Base-by-base conservation (phyloP, 2,797 vertebrate genomes). In the Coccyzus lansbergi region DNA sequence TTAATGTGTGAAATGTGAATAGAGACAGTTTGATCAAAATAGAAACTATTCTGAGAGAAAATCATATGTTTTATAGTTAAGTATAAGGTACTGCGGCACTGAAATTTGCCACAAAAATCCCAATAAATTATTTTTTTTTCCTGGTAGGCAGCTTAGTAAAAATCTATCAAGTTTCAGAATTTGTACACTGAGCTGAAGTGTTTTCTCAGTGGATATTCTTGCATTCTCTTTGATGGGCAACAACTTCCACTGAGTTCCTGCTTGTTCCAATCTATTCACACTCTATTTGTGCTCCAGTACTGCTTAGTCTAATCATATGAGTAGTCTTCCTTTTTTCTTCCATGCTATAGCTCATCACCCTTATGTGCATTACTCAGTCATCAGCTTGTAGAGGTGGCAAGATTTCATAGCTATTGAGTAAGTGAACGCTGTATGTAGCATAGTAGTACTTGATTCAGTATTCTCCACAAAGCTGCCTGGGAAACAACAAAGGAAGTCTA, bases 251-350 rank as follows among this genome's bases (percentile, higher is more conserved):
- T 6, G 21, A 88, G 5, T 34, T 46, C 29, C 46, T 71, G 10
- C 36, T 59, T 95, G 76, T 51, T 92, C 56, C 90, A 59, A 69
- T 92, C 82, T 93, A 33, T 70, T 93, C 78, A 80, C 19, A 33
- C 60, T 62, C 44, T 51, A 82, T 87, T 92, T 88, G 33, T 71
- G 59, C 58, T 92, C 85, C 55, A 69, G 19, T 40, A 96, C 94
- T 82, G 92, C 83, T 95, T 80, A 96, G 12, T 58, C 74, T 90
- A 40, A 64, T 84, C 40, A 75, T 51, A 33, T 80, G 49, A n/a
- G 28, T 65, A 64, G 2, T 21, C 63, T 94, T 90, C 76, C n/a
- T 74, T 94, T 94, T 96, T 91, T 48, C 87, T 96, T 95, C 55
- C 52, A 19, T 18, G 29, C 25, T 63, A 14, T 62, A 49, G 12